These are phyloP conservation scores for Cervus canadensis DNA, from an alignment of 2,113 vertebrate species.

Conservation along the genomic window DNA sequence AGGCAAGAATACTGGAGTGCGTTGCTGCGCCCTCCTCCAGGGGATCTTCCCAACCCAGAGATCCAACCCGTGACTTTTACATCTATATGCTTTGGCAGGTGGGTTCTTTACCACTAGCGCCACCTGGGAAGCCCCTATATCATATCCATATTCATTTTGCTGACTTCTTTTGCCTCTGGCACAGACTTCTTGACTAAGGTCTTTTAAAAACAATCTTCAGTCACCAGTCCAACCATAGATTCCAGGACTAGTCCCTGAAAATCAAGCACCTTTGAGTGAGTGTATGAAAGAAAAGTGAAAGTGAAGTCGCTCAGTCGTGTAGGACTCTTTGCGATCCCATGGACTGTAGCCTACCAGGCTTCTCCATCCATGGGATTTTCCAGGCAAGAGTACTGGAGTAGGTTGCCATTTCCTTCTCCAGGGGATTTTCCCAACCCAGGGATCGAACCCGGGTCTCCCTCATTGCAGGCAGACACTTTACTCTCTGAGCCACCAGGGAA, in stretches of 20 bases:
- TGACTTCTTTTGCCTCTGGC: neutral
- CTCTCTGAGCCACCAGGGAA: neutral
- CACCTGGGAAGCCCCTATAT: neutral
- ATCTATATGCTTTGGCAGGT: neutral
- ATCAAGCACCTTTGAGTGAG: neutral
- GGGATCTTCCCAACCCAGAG: neutral
- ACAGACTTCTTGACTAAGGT: neutral
- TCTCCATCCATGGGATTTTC: neutral
- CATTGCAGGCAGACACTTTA: neutral
- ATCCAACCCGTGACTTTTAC: fast-evolving
- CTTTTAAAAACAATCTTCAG: neutral
- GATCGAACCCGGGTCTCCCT: neutral
- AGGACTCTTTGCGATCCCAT: neutral
- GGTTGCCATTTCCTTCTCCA: neutral
- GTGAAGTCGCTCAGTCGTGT: neutral
- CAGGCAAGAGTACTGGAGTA: neutral
- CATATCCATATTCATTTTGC: neutral
- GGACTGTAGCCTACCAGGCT: neutral
- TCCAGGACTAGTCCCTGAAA: neutral
- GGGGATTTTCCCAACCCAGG: neutral
- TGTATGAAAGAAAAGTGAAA: neutral
- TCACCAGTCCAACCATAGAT: neutral
- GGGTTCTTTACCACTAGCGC: neutral
- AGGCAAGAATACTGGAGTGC: neutral
- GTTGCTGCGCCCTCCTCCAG: fast-evolving